Percentiles rank a stretch among this genome's conserved stretches.
These are phyloP conservation scores for Myiozetetes cayanensis DNA, from an alignment of 2,113 vertebrate genomes.

Conservation along the genomic window DNA sequence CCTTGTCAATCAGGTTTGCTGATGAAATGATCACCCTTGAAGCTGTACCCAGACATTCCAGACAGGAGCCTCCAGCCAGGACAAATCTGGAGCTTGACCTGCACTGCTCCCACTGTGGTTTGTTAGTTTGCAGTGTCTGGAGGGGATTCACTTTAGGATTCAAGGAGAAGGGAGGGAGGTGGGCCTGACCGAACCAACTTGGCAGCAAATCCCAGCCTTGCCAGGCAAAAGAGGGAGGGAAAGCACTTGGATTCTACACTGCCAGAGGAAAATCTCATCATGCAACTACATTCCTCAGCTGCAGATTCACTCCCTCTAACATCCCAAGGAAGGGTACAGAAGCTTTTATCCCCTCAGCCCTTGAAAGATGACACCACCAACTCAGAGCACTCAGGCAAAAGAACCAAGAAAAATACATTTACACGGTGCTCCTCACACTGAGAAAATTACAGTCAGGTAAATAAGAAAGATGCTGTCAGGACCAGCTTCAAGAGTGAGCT, in stretches of 20 bases:
- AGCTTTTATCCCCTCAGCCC: not conserved
- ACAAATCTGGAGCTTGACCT: constrained; percentile 64
- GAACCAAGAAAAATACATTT: not conserved
- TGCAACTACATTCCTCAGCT: not conserved
- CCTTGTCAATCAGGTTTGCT: constrained; percentile 15
- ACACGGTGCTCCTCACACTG: not conserved
- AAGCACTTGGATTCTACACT: not conserved
- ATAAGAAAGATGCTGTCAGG: not conserved
- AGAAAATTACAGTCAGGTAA: not conserved
- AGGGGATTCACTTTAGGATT: not conserved
- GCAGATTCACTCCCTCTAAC: not conserved
- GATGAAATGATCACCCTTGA: constrained; percentile 66
- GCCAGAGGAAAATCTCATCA: not conserved
- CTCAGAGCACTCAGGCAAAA: not conserved
- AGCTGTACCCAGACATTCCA: constrained; percentile 71
- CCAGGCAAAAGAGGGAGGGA: not conserved
- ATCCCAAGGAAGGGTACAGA: not conserved
- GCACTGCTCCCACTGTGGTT: not conserved
- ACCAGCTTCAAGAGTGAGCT: not conserved
- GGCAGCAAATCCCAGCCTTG: not conserved
- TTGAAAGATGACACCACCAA: not conserved
- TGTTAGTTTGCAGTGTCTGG: constrained; percentile 16
- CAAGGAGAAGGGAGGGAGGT: not conserved
- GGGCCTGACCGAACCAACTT: not conserved
- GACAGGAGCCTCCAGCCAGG: constrained; percentile 58